Evolutionary conservation across 64 coral and sea anemone species (phyloP), one percentile per base, ranked within the genome.

Genomic region (Hydrozoanthus tunicans): DNA sequence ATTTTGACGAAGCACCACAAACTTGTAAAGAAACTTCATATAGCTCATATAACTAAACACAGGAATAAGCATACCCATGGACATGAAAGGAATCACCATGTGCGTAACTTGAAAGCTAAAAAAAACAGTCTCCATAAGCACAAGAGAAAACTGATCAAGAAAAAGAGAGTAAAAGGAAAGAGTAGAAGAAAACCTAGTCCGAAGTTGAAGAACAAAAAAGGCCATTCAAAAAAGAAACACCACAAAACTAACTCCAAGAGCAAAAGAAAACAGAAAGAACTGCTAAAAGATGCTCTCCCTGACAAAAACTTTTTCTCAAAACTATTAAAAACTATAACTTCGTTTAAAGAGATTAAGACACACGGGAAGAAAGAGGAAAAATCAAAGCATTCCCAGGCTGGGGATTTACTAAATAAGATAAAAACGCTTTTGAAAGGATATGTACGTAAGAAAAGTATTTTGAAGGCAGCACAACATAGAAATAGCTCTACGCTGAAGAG

Each of bases 221-320:
- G 3, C 15, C 70, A 69, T 7, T 57, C 58, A 3, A 93, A 86
- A 68, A 69, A 73, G 74, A 56, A 53, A 43, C 9, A 66, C 23
- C 4, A 64, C 60, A 92, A 79, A 71, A 25, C n/a, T 64, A 95
- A 53, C 63, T 65, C 59, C 3, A 82, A 32, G 24, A 32, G 9
- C 27, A 81, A 58, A 63, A 23, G 2, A 68, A 77, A 72, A 81
- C 0, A 5, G 9, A 71, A 54, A 79, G 58, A 59, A 3, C 53
- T 86, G 58, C 15, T 3, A 78, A 32, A 17, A 15, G 23, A n/a
- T 27, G 25, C 71, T 3, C 27, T 13, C 20, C 5, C 70, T 25
- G 83, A 92, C 20, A 82, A 94, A 43, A 9, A 23, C 20, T 94
- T 97, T 43, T 94, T 92, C 67, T 52, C 43, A 55, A 97, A 94